Conservation (phyloP, 1,140 invertebrate genomes). For the Belonocnema kinseyi region DNA sequence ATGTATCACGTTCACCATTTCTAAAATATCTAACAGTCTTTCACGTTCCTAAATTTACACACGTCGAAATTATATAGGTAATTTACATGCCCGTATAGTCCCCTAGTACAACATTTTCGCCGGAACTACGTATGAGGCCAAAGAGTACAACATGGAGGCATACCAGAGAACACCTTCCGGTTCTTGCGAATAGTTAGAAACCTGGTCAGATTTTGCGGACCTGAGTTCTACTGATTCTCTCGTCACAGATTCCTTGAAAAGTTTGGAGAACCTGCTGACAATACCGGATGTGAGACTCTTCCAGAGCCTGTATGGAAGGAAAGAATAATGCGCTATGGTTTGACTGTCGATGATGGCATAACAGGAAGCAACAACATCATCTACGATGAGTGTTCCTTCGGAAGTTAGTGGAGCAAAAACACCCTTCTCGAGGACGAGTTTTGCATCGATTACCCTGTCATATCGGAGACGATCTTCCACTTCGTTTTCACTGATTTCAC, state of each 20-base stretch:
- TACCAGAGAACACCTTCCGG: slow-evolving; percentile 89
- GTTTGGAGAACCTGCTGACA: slow-evolving; percentile 35
- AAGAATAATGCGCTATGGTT: slow-evolving; percentile 87
- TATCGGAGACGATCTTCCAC: slow-evolving; percentile 65
- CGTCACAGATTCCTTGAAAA: neutral
- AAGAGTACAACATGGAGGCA: slow-evolving; percentile 84
- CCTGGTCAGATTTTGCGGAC: slow-evolving; percentile 9
- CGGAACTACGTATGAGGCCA: slow-evolving; percentile 84
- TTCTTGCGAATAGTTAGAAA: slow-evolving; percentile 31
- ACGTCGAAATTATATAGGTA: neutral
- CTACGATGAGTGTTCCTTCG: slow-evolving; percentile 91
- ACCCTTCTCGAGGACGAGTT: slow-evolving; percentile 79
- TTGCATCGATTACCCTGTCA: slow-evolving; percentile 80
- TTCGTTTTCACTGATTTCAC: slow-evolving; percentile 69
- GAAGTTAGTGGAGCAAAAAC: slow-evolving; percentile 93
- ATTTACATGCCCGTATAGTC: neutral
- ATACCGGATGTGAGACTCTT: slow-evolving; percentile 44
- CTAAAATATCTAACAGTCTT: slow-evolving; percentile 31
- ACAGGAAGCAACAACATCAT: slow-evolving; percentile 94
- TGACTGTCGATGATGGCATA: slow-evolving; percentile 94
- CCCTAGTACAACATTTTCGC: slow-evolving; percentile 61
- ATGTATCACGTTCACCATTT: slow-evolving; percentile 19
- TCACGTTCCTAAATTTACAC: slow-evolving; percentile 21
- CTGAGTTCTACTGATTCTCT: slow-evolving; percentile 26
- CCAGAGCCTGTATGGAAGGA: slow-evolving; percentile 85